Base-by-base conservation (phyloP, 2,888 invertebrate genomes). In the Drosophila engyochracea region DNA sequence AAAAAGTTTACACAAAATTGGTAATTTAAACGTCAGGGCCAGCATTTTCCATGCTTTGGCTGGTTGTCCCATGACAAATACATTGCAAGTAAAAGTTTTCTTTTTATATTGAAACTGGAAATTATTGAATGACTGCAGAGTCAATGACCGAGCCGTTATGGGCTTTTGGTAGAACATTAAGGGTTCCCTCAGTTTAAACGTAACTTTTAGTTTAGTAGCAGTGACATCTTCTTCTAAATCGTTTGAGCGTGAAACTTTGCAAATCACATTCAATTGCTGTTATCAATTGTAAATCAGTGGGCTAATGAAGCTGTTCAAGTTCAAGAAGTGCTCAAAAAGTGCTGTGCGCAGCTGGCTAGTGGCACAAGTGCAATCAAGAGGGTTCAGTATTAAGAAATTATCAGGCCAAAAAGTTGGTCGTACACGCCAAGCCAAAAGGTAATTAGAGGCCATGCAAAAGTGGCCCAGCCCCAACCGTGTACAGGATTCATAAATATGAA, bases 301-400 rank as follows among this genome's bases (percentile, higher is more conserved):
- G 44, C 55, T 53, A 74, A 63, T 47, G 51, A 59, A 69, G 37
- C 60, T 57, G 12, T 35, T 63, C 47, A 62, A 69, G 47, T 52
- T 67, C 54, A 55, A 30, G 49, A 51, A 66, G 35, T 53, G 49
- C 35, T 54, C 22, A 47, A 30, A 53, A 47, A 62, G 31, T 53
- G 49, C 39, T 47, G 14, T 25, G 16, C 33, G 28, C 53, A 47
- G 61, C 44, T 51, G 33, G 22, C 28, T 44, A 39, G 25, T 64
- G 55, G 44, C 62, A 60, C 35, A 51, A 53, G 66, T 65, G 69
- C 80, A 73, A 77, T 74, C 68, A 62, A 54, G 44, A n/a, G 54
- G 51, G 52, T 51, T 71, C 59, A 47, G 78, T 81, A 83, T 83
- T 85, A 85, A 83, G 83, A 85, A 83, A 85, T 83, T 85, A 83